Conservation (phyloP, 2,113 vertebrate genomes). For the Sterna hirundo region DNA sequence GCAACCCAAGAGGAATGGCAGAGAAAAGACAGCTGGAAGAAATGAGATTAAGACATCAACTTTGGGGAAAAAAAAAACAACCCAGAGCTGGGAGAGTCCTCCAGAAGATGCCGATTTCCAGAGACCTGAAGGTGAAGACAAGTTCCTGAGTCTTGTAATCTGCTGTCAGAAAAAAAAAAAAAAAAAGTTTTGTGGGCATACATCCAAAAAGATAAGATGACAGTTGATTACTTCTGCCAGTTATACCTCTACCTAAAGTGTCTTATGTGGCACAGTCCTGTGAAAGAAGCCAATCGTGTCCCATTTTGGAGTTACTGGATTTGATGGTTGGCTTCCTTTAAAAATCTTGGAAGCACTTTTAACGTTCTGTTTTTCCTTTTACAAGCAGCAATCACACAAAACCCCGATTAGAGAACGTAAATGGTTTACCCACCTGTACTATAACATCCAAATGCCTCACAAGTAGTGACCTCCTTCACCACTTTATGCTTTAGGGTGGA, state of each 20-base stretch:
- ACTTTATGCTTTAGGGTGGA: neutral
- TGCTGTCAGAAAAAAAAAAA: neutral
- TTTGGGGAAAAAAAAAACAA: neutral
- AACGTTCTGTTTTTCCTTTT: neutral
- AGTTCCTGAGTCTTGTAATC: neutral
- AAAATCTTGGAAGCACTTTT: neutral
- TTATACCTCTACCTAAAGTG: neutral
- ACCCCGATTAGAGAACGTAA: neutral
- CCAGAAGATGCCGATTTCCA: neutral
- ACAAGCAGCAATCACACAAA: neutral
- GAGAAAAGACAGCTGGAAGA: neutral
- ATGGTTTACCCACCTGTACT: fast-evolving
- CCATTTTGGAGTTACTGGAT: neutral
- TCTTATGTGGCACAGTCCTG: neutral
- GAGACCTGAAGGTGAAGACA: neutral
- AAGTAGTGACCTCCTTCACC: neutral
- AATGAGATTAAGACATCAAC: neutral
- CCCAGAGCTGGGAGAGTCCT: neutral
- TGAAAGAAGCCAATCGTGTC: neutral
- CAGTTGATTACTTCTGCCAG: neutral
- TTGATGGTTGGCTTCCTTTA: neutral
- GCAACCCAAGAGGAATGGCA: fast-evolving
- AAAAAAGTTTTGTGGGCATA: neutral
- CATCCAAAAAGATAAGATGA: neutral
- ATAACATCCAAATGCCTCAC: neutral